These are phyloP conservation scores for Hofmannophila pseudospretella DNA, from an alignment of 2,888 invertebrate species.

Conservation along the genomic window DNA sequence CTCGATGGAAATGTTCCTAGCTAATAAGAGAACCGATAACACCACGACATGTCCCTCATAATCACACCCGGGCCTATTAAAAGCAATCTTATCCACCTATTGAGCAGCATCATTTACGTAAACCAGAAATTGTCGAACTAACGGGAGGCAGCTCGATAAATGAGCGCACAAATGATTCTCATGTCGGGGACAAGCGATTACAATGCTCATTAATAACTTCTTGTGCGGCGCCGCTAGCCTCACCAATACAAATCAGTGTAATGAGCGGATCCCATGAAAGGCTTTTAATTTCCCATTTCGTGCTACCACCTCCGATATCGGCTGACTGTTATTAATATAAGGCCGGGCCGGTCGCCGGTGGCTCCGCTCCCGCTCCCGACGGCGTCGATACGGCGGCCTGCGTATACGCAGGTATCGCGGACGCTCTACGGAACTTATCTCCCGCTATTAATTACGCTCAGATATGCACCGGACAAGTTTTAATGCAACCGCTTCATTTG, in stretches of 20 bases:
- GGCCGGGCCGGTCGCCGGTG: conserved; percentile 50
- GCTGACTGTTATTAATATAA: conserved; percentile 70
- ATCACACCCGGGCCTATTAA: conserved; percentile 10
- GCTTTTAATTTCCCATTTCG: conserved; percentile 76
- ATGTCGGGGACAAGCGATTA: conserved; percentile 55
- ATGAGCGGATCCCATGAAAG: conserved; percentile 72
- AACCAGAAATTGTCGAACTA: conserved; percentile 37
- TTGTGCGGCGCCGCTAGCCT: conserved; percentile 59
- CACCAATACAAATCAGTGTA: conserved; percentile 67
- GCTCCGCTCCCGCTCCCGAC: conserved; percentile 61
- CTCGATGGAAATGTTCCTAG: background rate
- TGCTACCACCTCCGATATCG: conserved; percentile 67
- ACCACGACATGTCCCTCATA: background rate
- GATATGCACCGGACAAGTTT: conserved; percentile 73
- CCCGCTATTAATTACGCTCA: conserved; percentile 71
- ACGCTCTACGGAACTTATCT: conserved; percentile 64
- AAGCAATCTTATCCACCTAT: conserved; percentile 10
- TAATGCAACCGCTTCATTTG: conserved; percentile 78
- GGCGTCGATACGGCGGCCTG: conserved; percentile 49
- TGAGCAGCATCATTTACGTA: conserved; percentile 21
- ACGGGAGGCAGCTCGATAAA: conserved; percentile 42
- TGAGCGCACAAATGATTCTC: conserved; percentile 51
- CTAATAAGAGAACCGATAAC: background rate
- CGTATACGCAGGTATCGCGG: conserved; percentile 41
- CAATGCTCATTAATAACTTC: conserved; percentile 65